Conservation (phyloP, 2,888 invertebrate genomes). For the Vanessa cardui region DNA sequence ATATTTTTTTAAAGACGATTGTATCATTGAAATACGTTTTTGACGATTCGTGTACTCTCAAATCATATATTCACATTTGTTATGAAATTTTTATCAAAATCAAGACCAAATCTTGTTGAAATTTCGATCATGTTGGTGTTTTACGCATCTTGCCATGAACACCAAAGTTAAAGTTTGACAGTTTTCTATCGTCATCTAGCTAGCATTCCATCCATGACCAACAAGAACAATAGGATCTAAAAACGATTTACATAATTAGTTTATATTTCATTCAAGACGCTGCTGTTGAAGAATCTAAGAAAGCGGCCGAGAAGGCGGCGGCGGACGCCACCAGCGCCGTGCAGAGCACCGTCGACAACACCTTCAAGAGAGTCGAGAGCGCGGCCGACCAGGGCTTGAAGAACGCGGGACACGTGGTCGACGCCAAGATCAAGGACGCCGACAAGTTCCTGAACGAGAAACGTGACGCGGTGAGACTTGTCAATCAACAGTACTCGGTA, state of each 20-base stretch:
- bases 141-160: no score
- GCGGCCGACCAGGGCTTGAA: conserved; percentile 82
- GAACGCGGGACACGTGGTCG: conserved; percentile 81
- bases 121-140: no score
- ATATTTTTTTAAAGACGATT: no score
- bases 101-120: no score
- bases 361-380: conserved; percentile 67
- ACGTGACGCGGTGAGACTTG: conserved; percentile 68
- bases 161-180: no score
- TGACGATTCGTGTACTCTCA: no score
- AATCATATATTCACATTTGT: no score
- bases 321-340: conserved; percentile 75
- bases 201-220: background rate
- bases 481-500: no score
- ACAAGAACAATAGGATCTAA: background rate
- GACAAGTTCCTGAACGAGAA: conserved; percentile 85
- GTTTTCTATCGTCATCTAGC: no score
- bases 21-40: no score
- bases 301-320: conserved; percentile 77
- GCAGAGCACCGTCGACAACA: conserved; percentile 69
- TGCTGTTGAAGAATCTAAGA: conserved; percentile 77
- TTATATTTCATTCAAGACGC: conserved; percentile 52
- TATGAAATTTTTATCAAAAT: no score
- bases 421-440: conserved; percentile 84
- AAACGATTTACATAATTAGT: background rate